Evolutionary conservation across 2,888 invertebrate genomes (phyloP).

Genomic region (Melanostoma scalare): DNA sequence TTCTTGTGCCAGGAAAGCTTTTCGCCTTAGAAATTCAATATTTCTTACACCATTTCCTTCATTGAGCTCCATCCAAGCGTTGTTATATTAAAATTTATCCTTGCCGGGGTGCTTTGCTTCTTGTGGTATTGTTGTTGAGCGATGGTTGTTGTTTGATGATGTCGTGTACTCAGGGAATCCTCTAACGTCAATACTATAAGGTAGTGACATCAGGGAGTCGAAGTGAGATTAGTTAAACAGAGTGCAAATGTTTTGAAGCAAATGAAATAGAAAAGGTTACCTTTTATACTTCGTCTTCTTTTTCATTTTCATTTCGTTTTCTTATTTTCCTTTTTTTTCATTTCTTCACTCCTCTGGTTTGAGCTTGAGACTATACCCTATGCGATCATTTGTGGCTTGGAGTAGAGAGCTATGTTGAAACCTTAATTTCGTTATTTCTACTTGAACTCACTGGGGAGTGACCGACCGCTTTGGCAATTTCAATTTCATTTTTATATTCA

Average conservation of each 20-base stretch:
- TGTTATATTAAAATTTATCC: conserved; percentile 74
- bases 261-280: conserved; percentile 71
- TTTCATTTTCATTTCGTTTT: conserved; percentile 14
- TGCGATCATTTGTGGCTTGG: conserved; percentile 31
- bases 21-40: conserved; percentile 74
- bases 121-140: conserved; percentile 56
- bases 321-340: conserved; percentile 15
- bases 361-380: neutral
- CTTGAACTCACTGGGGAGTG: conserved; percentile 75
- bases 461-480: conserved; percentile 74
- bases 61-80: conserved; percentile 75
- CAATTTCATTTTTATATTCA: conserved; percentile 74
- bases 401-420: conserved; percentile 7
- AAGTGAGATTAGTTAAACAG: conserved; percentile 62
- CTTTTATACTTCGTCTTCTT: conserved; percentile 27
- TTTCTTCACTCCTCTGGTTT: conserved; percentile 17
- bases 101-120: conserved; percentile 50
- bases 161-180: conserved; percentile 40
- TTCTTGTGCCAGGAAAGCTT: conserved; percentile 51
- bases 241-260: conserved; percentile 66
- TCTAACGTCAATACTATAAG: conserved; percentile 31
- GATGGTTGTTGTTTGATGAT: conserved; percentile 62
- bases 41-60: conserved; percentile 76
- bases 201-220: conserved; percentile 53
- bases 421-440: conserved; percentile 55